These are phyloP conservation scores for Ectobius pallidus DNA, from an alignment of 2,888 invertebrate species.

Conservation along the genomic window DNA sequence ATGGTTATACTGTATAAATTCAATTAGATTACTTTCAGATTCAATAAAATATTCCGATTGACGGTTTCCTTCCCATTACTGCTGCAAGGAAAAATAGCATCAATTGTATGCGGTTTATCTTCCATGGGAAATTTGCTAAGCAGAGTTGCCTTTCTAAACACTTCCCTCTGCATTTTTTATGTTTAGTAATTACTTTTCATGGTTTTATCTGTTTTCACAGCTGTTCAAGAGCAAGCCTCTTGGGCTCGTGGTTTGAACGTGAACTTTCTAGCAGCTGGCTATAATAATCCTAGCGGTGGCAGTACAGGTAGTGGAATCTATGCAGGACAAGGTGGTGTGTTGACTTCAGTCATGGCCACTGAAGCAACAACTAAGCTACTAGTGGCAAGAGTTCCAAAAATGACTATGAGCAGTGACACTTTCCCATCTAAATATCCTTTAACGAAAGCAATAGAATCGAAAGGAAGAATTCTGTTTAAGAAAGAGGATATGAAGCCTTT, in stretches of 20 bases:
- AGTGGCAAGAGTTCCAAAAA: conserved; percentile 32
- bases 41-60: too few species aligned
- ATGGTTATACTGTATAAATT: too few species aligned
- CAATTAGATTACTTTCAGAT: too few species aligned
- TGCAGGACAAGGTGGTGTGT: conserved; percentile 61
- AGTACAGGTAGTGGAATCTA: conserved; percentile 78
- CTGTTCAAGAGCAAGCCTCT: conserved; percentile 67
- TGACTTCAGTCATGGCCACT: conserved; percentile 57
- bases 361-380: not conserved
- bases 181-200: too few species aligned
- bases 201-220: not conserved
- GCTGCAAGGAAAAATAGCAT: too few species aligned
- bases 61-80: too few species aligned
- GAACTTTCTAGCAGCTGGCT: conserved; percentile 73
- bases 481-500: not conserved
- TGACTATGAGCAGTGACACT: not conserved
- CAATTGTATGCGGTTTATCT: too few species aligned
- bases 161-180: not conserved
- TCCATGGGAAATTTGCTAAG: too few species aligned
- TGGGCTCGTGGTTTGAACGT: conserved; percentile 72
- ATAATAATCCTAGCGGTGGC: conserved; percentile 65
- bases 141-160: too few species aligned
- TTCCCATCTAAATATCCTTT: too few species aligned
- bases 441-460: too few species aligned
- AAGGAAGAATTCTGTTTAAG: too few species aligned